Evolutionary conservation across 2,797 vertebrate species (phyloP).

Genomic region (Pseudochirops cupreus): DNA sequence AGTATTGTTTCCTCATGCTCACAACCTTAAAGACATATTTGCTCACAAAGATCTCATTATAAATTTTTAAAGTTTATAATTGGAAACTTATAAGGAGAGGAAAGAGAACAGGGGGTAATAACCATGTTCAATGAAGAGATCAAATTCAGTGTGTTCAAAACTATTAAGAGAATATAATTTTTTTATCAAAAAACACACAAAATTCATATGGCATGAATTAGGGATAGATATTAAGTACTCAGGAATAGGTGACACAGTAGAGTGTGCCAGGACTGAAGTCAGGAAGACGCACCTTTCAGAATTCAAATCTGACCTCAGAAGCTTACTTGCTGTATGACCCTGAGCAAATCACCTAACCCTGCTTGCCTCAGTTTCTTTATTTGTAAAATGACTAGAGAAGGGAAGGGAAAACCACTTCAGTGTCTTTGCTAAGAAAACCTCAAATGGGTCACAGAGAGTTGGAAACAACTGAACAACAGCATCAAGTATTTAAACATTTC

Average conservation of each 20-base stretch:
- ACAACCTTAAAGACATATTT: background rate
- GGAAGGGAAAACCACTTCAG: background rate
- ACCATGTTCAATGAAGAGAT: background rate
- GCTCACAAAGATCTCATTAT: background rate
- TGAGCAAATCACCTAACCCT: background rate
- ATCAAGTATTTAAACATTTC: constrained; percentile 11
- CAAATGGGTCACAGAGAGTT: background rate
- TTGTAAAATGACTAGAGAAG: background rate
- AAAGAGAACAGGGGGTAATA: background rate
- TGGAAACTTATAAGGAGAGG: constrained; percentile 12
- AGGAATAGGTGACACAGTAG: background rate
- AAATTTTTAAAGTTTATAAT: constrained; percentile 26
- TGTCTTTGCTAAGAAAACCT: background rate
- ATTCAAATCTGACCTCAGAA: background rate
- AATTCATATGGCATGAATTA: background rate
- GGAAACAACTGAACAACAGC: background rate
- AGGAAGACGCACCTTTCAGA: background rate
- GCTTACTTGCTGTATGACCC: background rate
- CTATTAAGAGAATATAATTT: constrained; percentile 24
- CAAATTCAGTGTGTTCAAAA: background rate
- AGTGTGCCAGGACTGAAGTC: background rate
- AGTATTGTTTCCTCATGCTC: background rate
- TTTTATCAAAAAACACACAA: background rate
- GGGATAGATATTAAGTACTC: background rate
- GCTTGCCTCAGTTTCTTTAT: background rate